Conservation (phyloP, 2,888 invertebrate genomes). For the Heterodera filipjevi region DNA sequence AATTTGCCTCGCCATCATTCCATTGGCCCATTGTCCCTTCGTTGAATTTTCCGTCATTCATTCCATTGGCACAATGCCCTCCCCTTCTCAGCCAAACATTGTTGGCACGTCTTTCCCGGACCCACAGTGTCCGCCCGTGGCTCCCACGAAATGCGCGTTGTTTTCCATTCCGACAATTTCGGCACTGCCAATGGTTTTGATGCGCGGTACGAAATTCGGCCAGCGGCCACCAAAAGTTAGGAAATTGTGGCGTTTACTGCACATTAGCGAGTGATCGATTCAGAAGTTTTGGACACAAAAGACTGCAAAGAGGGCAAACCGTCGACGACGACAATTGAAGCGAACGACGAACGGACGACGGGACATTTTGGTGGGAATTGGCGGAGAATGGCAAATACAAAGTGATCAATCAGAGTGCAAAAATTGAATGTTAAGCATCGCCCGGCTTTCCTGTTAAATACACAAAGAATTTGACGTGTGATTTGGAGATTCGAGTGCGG, state of each 20-base stretch:
- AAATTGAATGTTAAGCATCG: slow-evolving; percentile 68
- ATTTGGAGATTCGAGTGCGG: slow-evolving; percentile 80
- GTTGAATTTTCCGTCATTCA: too few species aligned
- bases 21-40: too few species aligned
- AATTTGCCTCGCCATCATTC: not conserved
- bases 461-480: slow-evolving; percentile 82
- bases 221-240: slow-evolving; percentile 40
- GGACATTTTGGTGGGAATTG: slow-evolving; percentile 44
- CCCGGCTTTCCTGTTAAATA: slow-evolving; percentile 90
- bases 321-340: slow-evolving; percentile 37
- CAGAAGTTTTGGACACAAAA: slow-evolving; percentile 41
- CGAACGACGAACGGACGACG: slow-evolving; percentile 41
- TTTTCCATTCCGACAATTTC: slow-evolving; percentile 84
- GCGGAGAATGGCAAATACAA: too few species aligned
- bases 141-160: slow-evolving; percentile 79
- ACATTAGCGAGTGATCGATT: slow-evolving; percentile 3
- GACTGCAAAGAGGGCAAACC: slow-evolving; percentile 40
- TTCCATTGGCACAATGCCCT: not conserved
- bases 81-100: slow-evolving; percentile 73
- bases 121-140: slow-evolving; percentile 70
- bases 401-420: too few species aligned
- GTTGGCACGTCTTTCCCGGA: slow-evolving; percentile 86
- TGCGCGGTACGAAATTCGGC: slow-evolving; percentile 88
- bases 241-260: not conserved
- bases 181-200: slow-evolving; percentile 92